Conservation (phyloP, 2,113 vertebrate genomes). For the Leucosticte australis region DNA sequence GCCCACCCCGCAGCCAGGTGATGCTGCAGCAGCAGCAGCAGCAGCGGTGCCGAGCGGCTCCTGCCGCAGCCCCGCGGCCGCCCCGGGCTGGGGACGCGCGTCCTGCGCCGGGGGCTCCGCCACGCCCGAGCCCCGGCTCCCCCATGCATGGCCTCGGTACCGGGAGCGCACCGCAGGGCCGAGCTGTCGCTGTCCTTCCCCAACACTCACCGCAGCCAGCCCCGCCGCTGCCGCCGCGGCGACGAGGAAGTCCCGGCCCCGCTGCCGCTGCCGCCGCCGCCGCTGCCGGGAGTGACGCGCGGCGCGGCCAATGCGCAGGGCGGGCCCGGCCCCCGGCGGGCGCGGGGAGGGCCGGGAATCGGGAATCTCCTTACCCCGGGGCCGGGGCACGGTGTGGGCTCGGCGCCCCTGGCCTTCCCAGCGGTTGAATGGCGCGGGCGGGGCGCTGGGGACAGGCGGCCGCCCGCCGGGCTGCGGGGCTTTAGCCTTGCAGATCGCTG, state of each 20-base stretch:
- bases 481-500: rapidly evolving
- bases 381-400: too few species aligned
- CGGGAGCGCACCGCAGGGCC: too few species aligned
- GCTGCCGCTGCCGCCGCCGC: neutral
- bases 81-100: neutral
- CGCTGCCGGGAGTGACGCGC: neutral
- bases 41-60: neutral
- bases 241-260: neutral
- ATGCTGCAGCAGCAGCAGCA: neutral
- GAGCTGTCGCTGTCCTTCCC: too few species aligned
- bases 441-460: rapidly evolving
- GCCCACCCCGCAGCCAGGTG: neutral
- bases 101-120: neutral
- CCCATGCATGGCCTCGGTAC: neutral
- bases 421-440: rapidly evolving
- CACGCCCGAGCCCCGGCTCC: neutral
- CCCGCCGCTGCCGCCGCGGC: neutral
- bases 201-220: neutral
- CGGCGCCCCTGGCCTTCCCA: too few species aligned
- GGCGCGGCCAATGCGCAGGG: slow-evolving; percentile 3
- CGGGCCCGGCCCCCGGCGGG: neutral
- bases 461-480: neutral
- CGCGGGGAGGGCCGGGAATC: neutral
- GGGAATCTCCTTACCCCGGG: neutral
- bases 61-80: neutral